Percentiles rank a stretch among this genome's conserved stretches.
These are phyloP conservation scores for Tringa solitaria DNA, from an alignment of 2,113 vertebrate genomes.

Conservation along the genomic window DNA sequence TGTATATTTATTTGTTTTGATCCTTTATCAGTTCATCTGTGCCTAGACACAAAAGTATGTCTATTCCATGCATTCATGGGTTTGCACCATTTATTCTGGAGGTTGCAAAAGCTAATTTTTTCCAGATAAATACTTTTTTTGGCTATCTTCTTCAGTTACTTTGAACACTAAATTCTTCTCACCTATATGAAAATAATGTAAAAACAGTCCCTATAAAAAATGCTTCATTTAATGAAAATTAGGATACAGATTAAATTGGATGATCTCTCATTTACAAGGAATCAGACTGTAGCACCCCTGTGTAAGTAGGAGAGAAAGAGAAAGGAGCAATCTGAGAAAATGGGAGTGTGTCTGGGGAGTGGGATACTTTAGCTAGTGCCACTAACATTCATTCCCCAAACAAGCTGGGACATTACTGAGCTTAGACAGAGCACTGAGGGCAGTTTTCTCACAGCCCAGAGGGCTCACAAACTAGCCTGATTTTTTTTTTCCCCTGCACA, in stretches of 20 bases:
- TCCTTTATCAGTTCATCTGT: not conserved
- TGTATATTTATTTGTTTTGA: not conserved
- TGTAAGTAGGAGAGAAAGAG: not conserved
- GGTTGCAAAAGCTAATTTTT: not conserved
- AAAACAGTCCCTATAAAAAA: not conserved
- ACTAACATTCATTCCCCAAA: not conserved
- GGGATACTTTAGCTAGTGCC: not conserved
- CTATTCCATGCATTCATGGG: accelerated
- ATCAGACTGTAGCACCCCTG: not conserved
- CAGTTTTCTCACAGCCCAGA: not conserved
- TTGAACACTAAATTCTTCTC: not conserved
- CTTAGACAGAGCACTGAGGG: not conserved
- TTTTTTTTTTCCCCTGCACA: not conserved
- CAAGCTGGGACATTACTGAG: not conserved
- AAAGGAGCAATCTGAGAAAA: not conserved
- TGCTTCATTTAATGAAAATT: not conserved
- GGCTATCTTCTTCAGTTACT: not conserved
- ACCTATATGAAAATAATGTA: not conserved
- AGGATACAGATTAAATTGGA: not conserved
- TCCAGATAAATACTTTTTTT: not conserved
- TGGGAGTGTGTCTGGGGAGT: not conserved
- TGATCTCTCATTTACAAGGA: not conserved
- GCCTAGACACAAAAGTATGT: not conserved
- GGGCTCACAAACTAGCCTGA: not conserved
- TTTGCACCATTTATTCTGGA: not conserved